Evolutionary conservation across 30 jellyfish, hydroid and myxozoan genomes (phyloP).

Genomic region (Hydra vulgaris): DNA sequence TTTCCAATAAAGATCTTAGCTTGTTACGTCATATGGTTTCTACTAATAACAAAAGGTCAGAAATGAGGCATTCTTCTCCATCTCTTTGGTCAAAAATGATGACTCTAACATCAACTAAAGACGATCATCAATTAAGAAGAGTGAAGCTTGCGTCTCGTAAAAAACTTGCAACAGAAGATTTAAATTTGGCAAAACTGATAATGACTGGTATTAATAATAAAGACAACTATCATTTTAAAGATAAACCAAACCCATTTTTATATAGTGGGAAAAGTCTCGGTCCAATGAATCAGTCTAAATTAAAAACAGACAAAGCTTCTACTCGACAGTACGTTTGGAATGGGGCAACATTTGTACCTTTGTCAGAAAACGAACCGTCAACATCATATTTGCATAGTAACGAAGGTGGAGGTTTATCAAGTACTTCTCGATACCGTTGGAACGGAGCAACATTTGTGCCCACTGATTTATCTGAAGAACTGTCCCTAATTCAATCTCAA

Average conservation of each 20-base stretch:
- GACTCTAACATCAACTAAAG: constrained; percentile 43
- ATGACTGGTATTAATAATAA: constrained; percentile 15
- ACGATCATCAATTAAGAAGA: background rate
- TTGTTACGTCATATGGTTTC: constrained; percentile 27
- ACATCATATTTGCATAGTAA: constrained; percentile 4
- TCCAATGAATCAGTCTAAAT: background rate
- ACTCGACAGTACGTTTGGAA: constrained; percentile 31
- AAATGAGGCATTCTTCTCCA: background rate
- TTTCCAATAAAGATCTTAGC: constrained; percentile 9
- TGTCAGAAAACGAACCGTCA: background rate
- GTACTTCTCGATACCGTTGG: constrained; percentile 9
- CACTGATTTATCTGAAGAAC: background rate
- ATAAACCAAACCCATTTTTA: constrained; percentile 13
- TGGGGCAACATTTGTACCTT: constrained; percentile 21
- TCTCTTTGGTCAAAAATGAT: constrained; percentile 83
- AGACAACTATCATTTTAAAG: background rate
- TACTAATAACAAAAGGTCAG: constrained; percentile 20
- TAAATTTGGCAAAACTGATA: constrained; percentile 7
- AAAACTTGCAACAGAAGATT: constrained; percentile 14
- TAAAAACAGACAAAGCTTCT: background rate
- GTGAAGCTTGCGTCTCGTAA: constrained; percentile 9
- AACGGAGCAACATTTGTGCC: constrained; percentile 24
- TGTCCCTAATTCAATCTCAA: background rate
- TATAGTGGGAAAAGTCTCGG: constrained; percentile 1
- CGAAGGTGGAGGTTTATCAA: constrained; percentile 14